Conservation (phyloP, 2,113 vertebrate genomes). For the Laticauda laticaudata region DNA sequence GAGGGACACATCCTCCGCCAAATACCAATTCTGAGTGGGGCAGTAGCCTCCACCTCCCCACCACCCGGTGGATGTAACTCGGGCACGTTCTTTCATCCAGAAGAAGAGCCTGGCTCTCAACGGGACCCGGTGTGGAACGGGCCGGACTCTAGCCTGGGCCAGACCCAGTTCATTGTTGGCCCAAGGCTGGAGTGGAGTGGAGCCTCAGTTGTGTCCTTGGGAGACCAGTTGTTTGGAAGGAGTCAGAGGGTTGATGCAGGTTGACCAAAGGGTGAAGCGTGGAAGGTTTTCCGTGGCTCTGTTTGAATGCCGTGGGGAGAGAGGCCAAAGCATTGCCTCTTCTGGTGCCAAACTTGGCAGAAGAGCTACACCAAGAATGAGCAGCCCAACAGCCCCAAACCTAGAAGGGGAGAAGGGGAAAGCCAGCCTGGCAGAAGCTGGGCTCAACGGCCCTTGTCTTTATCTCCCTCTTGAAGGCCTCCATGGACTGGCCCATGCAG, state of each 20-base stretch:
- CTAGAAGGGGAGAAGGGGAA: neutral
- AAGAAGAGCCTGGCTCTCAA: neutral
- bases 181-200: neutral
- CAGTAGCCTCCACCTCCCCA: neutral
- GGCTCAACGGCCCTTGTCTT: no score
- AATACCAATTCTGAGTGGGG: constrained; percentile 17
- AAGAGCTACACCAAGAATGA: neutral
- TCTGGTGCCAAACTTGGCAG: neutral
- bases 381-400: neutral
- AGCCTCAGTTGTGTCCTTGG: neutral
- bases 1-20: constrained; percentile 2
- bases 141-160: neutral
- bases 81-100: constrained; percentile 33
- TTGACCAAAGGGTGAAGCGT: neutral
- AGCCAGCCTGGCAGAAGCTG: neutral
- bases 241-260: neutral
- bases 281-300: neutral
- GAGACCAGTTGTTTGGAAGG: neutral
- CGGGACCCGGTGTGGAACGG: rapidly evolving
- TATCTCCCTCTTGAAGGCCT: no score
- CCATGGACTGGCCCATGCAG: neutral
- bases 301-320: neutral
- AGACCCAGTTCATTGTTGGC: neutral
- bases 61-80: constrained; percentile 41
- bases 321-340: neutral